Evolutionary conservation across 2,888 invertebrate genomes (phyloP), one percentile per base, ranked within the genome.

Genomic region (Brenthis hecate): DNA sequence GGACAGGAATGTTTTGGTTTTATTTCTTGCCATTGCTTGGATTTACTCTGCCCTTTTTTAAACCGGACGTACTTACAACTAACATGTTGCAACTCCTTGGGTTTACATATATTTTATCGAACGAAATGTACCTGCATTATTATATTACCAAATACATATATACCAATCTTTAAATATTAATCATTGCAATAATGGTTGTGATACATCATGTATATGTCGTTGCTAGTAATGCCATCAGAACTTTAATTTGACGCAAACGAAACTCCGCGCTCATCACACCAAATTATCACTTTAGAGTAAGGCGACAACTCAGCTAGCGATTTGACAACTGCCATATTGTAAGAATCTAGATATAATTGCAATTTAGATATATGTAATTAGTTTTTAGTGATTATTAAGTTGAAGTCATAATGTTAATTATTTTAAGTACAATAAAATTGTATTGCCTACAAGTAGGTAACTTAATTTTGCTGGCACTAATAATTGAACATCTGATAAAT

Each of bases 281-380:
- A 85, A 86, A 85, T 81, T 77, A 82, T 84, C 81, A 83, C 79
- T 80, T 74, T 79, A 81, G 78, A 73, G 70, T 75, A 77, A 84
- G 81, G 78, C 76, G 81, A 84, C 89, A 91, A 91, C 89, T 86
- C 89, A 89, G 92, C 92, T 92, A 92, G 90, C 91, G 84, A 89
- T 87, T 87, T 87, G 88, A 91, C 87, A 89, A 92, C 92, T 92
- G 92, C 92, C 92, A 92, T 92, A 92, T 86, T 87, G 86, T 92
- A 91, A 92, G 90, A 79, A 88, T 83, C 80, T 90, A 90, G 86
- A 78, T 83, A 76, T 86, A 85, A 85, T 81, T 81, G 82, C 83
- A 85, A 83, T 84, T 84, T 87, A 86, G 83, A 75, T 80, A 71
- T 43, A 43, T 43, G 36, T 43, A 70, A 57, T 72, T 79, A 78